Conservation (phyloP, 2,113 vertebrate genomes). For the Lophotis ruficrista region DNA sequence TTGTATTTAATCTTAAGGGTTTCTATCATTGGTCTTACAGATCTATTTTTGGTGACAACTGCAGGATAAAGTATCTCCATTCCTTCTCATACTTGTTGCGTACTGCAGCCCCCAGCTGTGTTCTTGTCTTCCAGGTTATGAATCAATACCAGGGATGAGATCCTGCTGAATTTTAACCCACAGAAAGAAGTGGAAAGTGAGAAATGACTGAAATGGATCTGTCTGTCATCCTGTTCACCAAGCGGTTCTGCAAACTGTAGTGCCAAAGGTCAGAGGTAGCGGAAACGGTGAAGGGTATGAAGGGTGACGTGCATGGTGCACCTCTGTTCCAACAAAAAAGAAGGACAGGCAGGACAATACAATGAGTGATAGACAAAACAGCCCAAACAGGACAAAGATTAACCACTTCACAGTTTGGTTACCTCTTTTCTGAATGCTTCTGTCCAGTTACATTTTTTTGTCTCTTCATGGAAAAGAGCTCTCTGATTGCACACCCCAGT, state of each 20-base stretch:
- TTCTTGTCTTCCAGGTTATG: neutral
- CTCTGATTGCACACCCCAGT: neutral
- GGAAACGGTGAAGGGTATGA: neutral
- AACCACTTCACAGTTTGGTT: neutral
- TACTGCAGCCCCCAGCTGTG: neutral
- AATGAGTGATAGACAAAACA: neutral
- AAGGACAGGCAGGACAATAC: neutral
- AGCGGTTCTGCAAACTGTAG: neutral
- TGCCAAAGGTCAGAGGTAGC: neutral
- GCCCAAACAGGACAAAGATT: neutral
- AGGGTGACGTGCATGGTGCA: rapidly evolving
- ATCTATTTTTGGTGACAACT: neutral
- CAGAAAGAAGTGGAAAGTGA: neutral
- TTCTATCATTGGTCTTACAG: neutral
- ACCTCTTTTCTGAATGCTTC: neutral
- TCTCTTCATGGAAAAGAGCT: neutral
- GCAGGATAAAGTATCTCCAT: neutral
- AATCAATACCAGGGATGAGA: neutral
- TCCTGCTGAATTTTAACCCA: neutral
- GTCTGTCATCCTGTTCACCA: neutral
- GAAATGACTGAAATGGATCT: neutral
- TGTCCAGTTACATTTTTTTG: neutral
- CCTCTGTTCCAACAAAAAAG: neutral
- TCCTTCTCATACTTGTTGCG: constrained; percentile 30
- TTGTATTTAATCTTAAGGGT: neutral